A percentile compares a stretch with the other conserved stretches of the same genome.
phyloP scores from a whole-genome alignment of 2,888 invertebrate genomes.

The Allygus modestus region DNA sequence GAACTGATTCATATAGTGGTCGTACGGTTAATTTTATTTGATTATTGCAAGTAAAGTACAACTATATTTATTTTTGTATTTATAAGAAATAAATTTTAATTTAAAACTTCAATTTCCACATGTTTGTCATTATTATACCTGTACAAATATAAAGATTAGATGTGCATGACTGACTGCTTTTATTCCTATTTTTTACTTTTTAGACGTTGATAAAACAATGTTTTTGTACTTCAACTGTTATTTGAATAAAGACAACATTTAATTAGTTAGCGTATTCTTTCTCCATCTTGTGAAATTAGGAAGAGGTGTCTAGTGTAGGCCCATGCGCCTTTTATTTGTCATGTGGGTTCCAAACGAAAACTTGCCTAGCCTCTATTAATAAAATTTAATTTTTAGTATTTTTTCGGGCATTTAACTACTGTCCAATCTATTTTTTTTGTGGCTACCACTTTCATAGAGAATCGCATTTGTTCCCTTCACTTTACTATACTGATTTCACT shows the following conservation, averaged over 20 bases:
- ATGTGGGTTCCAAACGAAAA: no score
- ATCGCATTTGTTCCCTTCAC: no score
- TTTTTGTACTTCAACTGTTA: constrained; percentile 59
- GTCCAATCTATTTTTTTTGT: no score
- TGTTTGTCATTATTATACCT: constrained; percentile 44
- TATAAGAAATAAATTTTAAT: constrained; percentile 56
- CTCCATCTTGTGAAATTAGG: not conserved
- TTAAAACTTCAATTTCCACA: constrained; percentile 40
- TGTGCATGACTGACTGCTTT: constrained; percentile 51
- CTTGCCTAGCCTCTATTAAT: no score
- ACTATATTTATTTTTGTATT: constrained; percentile 57
- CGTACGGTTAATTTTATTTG: constrained; percentile 36
- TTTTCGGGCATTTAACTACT: no score
- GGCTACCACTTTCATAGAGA: no score
- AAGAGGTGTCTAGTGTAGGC: not conserved
- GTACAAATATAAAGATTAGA: constrained; percentile 43
- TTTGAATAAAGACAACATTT: constrained; percentile 58
- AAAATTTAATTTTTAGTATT: no score
- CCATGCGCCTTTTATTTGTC: no score
- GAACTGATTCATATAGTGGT: constrained; percentile 3
- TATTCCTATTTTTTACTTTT: constrained; percentile 55
- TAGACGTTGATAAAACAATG: constrained; percentile 30
- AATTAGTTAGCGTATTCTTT: constrained; percentile 26
- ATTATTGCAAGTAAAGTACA: constrained; percentile 48
- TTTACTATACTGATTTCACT: no score